A percentile compares a stretch with the other conserved stretches of the same genome.
Evolutionary conservation across 2,888 invertebrate genomes (phyloP).

Genomic region (Aelia acuminata): DNA sequence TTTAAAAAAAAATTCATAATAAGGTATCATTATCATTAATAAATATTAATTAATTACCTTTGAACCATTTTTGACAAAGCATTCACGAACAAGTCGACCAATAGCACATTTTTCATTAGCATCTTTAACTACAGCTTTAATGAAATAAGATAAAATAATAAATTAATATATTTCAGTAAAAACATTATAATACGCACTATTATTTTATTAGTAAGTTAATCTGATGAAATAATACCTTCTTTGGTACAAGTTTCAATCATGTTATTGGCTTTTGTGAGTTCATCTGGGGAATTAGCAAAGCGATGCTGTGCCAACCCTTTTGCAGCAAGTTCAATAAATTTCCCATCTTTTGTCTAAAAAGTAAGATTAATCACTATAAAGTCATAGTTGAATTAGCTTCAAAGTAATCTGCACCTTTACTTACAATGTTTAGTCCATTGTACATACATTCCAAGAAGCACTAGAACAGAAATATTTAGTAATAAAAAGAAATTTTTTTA

Average conservation of each 20-base stretch:
- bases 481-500: background rate
- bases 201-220: background rate
- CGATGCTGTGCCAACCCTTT: conserved; percentile 65
- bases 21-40: too few species aligned
- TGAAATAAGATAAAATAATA: background rate
- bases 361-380: background rate
- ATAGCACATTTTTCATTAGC: conserved; percentile 66
- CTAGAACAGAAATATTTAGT: conserved; percentile 60
- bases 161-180: too few species aligned
- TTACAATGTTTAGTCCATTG: conserved; percentile 66
- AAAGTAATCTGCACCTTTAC: conserved; percentile 53
- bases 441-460: conserved; percentile 67
- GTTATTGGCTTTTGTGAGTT: conserved; percentile 66
- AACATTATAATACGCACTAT: background rate
- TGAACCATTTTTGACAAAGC: conserved; percentile 67
- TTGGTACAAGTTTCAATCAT: conserved; percentile 66
- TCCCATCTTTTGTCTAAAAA: conserved; percentile 66
- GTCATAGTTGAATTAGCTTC: background rate
- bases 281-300: conserved; percentile 66
- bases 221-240: conserved; percentile 64
- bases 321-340: conserved; percentile 66
- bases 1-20: too few species aligned
- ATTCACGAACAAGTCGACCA: conserved; percentile 66
- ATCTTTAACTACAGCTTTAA: conserved; percentile 66
- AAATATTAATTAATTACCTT: conserved; percentile 65